A percentile compares a stretch with the other conserved stretches of the same genome.
phyloP scores from a whole-genome alignment of 1,140 invertebrate species.

The Aphaenogaster rudis region DNA sequence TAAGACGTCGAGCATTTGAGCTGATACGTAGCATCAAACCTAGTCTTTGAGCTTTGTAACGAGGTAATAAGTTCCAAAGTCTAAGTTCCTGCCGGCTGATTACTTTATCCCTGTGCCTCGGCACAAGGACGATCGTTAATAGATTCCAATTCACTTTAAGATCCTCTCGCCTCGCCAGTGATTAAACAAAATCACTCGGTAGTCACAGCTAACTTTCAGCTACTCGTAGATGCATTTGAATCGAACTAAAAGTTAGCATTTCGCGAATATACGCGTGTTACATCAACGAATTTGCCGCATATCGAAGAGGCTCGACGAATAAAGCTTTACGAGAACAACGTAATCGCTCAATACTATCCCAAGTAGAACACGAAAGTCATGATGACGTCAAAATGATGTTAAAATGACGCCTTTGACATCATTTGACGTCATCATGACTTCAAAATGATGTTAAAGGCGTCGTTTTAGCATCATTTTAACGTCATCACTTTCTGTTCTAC shows the following conservation, averaged over 20 bases:
- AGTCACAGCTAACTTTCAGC: background rate
- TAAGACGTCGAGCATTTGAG: constrained; percentile 6
- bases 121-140: constrained; percentile 23
- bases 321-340: constrained; percentile 4
- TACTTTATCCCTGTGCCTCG: background rate
- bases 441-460: too few species aligned
- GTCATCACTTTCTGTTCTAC: too few species aligned
- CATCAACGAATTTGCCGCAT: constrained; percentile 48
- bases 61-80: constrained; percentile 33
- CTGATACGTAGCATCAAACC: background rate
- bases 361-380: too few species aligned
- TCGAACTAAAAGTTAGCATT: constrained; percentile 13
- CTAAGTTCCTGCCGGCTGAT: background rate
- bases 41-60: constrained; percentile 37
- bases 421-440: too few species aligned
- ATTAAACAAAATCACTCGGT: constrained; percentile 25
- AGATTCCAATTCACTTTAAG: constrained; percentile 26
- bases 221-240: background rate
- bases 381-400: too few species aligned
- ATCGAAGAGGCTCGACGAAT: constrained; percentile 49
- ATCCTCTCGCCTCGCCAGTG: background rate
- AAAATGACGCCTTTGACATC: too few species aligned
- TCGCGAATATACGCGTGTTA: background rate
- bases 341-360: background rate
- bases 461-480: too few species aligned